phyloP scores from a whole-genome alignment of 2,888 invertebrate species.

The Monoplex corrugatus region DNA sequence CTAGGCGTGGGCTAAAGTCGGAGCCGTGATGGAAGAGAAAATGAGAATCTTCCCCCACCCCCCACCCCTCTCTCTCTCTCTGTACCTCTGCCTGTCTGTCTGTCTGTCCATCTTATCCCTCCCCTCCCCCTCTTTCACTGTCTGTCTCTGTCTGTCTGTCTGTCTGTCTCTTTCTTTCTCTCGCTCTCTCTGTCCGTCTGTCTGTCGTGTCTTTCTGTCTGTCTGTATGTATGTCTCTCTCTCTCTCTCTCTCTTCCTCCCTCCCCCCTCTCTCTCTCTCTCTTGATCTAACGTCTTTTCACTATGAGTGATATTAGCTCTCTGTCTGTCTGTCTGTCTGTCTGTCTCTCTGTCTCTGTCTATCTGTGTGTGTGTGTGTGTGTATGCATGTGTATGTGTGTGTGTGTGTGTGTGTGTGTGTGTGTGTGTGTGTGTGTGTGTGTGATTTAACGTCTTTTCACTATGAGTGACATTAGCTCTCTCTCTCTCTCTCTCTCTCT shows the following conservation, averaged over 20 bases:
- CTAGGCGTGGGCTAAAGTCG: too few species aligned
- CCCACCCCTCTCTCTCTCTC: too few species aligned
- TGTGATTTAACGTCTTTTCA: neutral
- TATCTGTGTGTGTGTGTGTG: slow-evolving; percentile 34
- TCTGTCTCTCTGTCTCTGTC: slow-evolving; percentile 45
- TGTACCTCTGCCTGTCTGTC: too few species aligned
- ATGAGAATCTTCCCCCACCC: too few species aligned
- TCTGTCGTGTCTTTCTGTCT: neutral
- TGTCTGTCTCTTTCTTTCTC: neutral
- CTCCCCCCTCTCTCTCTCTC: neutral
- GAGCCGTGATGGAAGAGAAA: too few species aligned
- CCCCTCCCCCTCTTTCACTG: neutral
- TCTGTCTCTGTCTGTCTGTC: neutral
- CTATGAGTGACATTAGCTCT: too few species aligned
- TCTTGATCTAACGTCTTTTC: neutral
- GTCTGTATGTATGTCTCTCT: neutral
- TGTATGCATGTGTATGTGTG: neutral
- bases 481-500: too few species aligned
- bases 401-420: too few species aligned
- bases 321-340: slow-evolving; percentile 30
- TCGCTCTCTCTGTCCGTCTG: neutral
- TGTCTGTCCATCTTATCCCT: too few species aligned
- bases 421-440: neutral
- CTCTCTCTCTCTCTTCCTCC: neutral
- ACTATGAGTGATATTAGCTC: too few species aligned